These are phyloP conservation scores for Limnephilus lunatus DNA, from an alignment of 2,888 invertebrate genomes.

Conservation along the genomic window DNA sequence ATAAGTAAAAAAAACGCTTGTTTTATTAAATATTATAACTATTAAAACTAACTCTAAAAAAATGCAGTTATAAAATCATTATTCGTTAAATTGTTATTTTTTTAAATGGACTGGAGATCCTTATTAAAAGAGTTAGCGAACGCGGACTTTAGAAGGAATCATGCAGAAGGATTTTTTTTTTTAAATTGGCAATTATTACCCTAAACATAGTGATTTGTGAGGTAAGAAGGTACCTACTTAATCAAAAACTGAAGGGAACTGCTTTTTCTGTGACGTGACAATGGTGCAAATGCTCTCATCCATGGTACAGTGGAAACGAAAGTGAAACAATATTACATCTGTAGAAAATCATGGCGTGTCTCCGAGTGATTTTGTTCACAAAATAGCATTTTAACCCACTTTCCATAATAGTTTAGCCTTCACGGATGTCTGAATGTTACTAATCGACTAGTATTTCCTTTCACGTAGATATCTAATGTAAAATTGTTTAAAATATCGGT, in stretches of 20 bases:
- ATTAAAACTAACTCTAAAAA: too few species aligned
- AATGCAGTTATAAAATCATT: too few species aligned
- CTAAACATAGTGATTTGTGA: too few species aligned
- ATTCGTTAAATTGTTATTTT: too few species aligned
- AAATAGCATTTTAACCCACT: slow-evolving; percentile 27
- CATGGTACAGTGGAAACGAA: not conserved
- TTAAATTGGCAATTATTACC: too few species aligned
- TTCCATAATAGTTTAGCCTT: slow-evolving; percentile 19
- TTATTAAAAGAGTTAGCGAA: too few species aligned
- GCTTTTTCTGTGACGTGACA: not conserved
- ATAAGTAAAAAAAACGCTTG: too few species aligned
- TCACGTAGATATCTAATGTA: not conserved
- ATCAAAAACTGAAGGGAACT: not conserved
- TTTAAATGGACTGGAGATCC: too few species aligned
- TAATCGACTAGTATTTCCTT: not conserved
- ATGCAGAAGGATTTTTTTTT: too few species aligned
- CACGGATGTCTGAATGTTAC: slow-evolving; percentile 7
- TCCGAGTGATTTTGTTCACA: not conserved
- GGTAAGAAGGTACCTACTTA: not conserved
- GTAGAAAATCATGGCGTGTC: not conserved
- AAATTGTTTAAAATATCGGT: not conserved
- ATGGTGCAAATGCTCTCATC: not conserved
- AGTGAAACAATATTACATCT: not conserved
- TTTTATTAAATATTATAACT: too few species aligned
- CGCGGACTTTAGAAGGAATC: too few species aligned